Conservation (phyloP, 1,140 invertebrate species). For the Asbolus verrucosus region DNA sequence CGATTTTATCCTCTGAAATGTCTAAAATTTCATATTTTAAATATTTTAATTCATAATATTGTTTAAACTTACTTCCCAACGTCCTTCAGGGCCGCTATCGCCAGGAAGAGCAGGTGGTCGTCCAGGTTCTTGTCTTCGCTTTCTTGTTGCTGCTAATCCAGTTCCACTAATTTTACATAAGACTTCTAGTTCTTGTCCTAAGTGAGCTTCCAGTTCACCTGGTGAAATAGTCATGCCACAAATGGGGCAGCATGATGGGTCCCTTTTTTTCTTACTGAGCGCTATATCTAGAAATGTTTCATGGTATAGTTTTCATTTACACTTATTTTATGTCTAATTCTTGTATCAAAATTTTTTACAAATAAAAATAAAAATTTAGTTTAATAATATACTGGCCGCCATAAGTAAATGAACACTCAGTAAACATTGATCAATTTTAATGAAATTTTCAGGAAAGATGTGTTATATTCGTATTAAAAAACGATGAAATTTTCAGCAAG, state of each 20-base stretch:
- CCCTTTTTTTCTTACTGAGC: constrained; percentile 61
- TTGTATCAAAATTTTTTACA: too few species aligned
- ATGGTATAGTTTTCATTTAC: too few species aligned
- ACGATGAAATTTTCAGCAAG: too few species aligned
- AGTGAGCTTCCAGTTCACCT: constrained; percentile 83
- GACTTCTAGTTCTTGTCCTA: constrained; percentile 82
- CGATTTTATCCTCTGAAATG: constrained; percentile 83
- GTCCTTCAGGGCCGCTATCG: constrained; percentile 73
- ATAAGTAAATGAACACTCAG: too few species aligned
- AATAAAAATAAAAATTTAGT: too few species aligned
- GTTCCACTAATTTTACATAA: constrained; percentile 73
- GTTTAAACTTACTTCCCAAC: constrained; percentile 79
- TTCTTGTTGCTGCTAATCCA: constrained; percentile 65
- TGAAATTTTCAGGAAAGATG: too few species aligned
- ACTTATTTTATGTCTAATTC: too few species aligned
- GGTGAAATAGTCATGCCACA: constrained; percentile 81
- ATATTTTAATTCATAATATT: too few species aligned
- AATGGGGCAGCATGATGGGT: constrained; percentile 78
- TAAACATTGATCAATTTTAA: too few species aligned
- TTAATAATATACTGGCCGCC: too few species aligned
- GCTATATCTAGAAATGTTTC: constrained; percentile 61
- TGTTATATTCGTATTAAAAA: too few species aligned
- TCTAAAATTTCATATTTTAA: constrained; percentile 66
- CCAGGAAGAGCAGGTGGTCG: constrained; percentile 66
- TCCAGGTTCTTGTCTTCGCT: constrained; percentile 66